A percentile compares a stretch with the other conserved stretches of the same genome.
These are phyloP conservation scores for Cacatua alba DNA, from an alignment of 2,113 vertebrate species.

Conservation along the genomic window DNA sequence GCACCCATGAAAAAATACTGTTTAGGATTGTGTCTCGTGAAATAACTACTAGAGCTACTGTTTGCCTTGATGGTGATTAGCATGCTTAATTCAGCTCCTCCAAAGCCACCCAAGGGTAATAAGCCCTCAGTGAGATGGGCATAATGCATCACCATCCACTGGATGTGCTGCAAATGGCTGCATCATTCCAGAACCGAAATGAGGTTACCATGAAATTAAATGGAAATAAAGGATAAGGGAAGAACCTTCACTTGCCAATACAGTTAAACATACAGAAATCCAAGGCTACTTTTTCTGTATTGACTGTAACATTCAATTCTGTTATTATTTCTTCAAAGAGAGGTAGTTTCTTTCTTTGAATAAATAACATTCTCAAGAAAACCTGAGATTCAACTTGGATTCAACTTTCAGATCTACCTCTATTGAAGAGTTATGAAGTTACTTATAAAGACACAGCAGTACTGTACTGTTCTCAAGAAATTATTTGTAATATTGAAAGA, in stretches of 20 bases:
- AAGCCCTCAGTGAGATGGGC: neutral
- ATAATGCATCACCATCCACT: neutral
- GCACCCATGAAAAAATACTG: neutral
- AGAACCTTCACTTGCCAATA: neutral
- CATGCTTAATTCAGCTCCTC: neutral
- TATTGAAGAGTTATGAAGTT: neutral
- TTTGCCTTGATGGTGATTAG: neutral
- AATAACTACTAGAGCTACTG: neutral
- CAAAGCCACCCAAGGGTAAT: neutral
- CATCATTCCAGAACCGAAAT: neutral
- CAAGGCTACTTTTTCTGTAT: neutral
- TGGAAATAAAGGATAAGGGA: neutral
- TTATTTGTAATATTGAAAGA: neutral
- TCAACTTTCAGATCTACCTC: neutral
- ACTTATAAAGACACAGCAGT: neutral
- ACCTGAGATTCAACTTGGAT: neutral
- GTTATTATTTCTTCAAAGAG: slow-evolving; percentile 53
- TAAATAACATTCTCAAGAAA: slow-evolving; percentile 22
- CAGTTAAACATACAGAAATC: neutral
- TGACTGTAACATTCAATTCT: neutral
- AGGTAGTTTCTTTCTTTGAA: slow-evolving; percentile 42
- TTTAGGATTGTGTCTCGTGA: neutral
- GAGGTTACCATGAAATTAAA: neutral
- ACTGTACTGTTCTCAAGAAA: neutral
- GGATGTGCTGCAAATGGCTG: neutral